These are phyloP conservation scores for Rhyacophila brunnea DNA, from an alignment of 1,140 invertebrate species.

Conservation along the genomic window DNA sequence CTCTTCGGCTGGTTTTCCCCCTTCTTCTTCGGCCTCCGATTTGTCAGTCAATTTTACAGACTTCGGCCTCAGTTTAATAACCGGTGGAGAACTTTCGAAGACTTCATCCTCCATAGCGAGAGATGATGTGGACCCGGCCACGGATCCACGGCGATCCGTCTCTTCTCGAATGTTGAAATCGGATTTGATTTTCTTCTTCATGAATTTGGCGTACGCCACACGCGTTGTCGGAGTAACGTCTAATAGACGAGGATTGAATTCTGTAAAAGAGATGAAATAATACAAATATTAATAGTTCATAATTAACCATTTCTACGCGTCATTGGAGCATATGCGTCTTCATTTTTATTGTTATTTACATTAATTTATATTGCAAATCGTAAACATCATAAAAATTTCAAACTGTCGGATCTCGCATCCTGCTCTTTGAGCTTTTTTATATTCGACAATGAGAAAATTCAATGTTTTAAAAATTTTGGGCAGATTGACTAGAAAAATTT, in stretches of 20 bases:
- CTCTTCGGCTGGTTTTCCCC: constrained; percentile 22
- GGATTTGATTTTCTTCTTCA: constrained; percentile 65
- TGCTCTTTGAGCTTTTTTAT: no score
- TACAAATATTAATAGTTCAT: no score
- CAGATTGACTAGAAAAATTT: no score
- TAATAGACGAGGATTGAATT: constrained; percentile 78
- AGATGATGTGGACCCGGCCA: constrained; percentile 30
- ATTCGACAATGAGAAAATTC: no score
- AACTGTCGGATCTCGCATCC: no score
- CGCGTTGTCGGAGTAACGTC: constrained; percentile 71
- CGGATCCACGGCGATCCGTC: constrained; percentile 17
- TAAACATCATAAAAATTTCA: no score
- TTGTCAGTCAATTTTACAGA: not conserved
- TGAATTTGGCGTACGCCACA: constrained; percentile 83
- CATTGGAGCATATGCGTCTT: no score
- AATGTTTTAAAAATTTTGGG: no score
- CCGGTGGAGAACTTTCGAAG: constrained; percentile 35
- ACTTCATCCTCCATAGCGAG: constrained; percentile 44
- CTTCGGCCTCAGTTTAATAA: constrained; percentile 18
- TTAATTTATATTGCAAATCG: no score
- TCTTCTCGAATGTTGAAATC: constrained; percentile 52
- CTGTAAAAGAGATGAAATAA: constrained; percentile 42
- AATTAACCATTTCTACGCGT: no score
- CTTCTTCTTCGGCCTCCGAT: constrained; percentile 1
- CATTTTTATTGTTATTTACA: no score